Conservation (phyloP, 92 coral and sea anemone genomes). For the Actinostola sp. region DNA sequence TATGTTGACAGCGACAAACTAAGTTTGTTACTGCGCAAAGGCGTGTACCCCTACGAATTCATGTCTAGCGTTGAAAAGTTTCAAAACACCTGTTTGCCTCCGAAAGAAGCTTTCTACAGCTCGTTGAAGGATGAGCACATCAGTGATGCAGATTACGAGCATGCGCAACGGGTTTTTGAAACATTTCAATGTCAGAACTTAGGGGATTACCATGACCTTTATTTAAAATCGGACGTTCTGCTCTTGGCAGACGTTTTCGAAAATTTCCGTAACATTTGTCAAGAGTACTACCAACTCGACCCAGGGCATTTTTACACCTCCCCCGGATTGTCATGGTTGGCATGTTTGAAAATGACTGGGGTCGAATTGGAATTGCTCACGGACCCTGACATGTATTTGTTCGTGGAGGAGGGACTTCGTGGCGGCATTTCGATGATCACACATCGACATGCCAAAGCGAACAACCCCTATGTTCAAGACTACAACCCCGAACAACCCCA, state of each 20-base stretch:
- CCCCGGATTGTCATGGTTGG: constrained; percentile 49
- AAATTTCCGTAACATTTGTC: constrained; percentile 49
- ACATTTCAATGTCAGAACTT: constrained; percentile 16
- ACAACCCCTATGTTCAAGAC: constrained; percentile 37
- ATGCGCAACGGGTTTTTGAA: constrained; percentile 21
- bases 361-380: constrained; percentile 40
- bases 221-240: constrained; percentile 14
- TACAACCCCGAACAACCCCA: constrained; percentile 9
- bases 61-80: constrained; percentile 5
- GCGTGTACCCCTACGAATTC: too few species aligned
- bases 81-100: constrained; percentile 25
- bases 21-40: constrained; percentile 7
- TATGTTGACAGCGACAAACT: constrained; percentile 1
- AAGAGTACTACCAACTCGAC: constrained; percentile 51
- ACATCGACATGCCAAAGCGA: constrained; percentile 42
- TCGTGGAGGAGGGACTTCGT: constrained; percentile 31
- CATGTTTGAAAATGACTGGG: constrained; percentile 55
- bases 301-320: constrained; percentile 53
- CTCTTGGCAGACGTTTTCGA: constrained; percentile 40
- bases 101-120: constrained; percentile 34
- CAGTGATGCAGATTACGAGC: constrained; percentile 42
- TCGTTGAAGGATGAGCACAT: constrained; percentile 27
- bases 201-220: constrained; percentile 41
- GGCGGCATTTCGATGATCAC: constrained; percentile 52
- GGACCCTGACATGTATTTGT: constrained; percentile 47